Evolutionary conservation across 2,113 vertebrate species (phyloP).

Genomic region (Phyllostomus hastatus): DNA sequence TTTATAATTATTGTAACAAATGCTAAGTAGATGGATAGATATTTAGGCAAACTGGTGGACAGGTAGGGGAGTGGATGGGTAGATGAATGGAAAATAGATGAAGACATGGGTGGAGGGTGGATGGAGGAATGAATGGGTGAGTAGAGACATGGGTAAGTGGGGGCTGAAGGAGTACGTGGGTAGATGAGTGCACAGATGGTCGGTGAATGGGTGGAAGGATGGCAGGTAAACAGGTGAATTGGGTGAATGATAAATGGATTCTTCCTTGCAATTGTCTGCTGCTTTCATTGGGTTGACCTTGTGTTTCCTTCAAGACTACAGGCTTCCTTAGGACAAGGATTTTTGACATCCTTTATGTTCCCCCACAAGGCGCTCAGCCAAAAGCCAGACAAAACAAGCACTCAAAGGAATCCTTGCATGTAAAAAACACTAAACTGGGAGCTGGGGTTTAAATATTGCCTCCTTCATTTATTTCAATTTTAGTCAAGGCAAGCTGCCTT

Average conservation of each 20-base stretch:
- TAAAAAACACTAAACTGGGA: background rate
- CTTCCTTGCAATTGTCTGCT: background rate
- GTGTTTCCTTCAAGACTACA: background rate
- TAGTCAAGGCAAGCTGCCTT: background rate
- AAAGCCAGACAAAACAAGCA: background rate
- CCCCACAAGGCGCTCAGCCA: background rate
- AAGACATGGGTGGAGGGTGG: too few relatives aligned
- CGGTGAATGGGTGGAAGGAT: background rate
- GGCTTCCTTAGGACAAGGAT: background rate
- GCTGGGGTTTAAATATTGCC: background rate
- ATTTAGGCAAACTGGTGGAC: background rate
- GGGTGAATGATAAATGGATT: background rate
- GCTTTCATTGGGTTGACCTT: background rate
- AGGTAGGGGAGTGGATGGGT: background rate
- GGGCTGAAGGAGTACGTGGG: too few relatives aligned
- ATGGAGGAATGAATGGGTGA: background rate
- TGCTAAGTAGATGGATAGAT: background rate
- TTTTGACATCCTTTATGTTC: background rate
- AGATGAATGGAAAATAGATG: background rate
- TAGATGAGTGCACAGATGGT: background rate
- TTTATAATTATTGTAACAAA: background rate
- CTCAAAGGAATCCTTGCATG: background rate
- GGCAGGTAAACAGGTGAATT: background rate
- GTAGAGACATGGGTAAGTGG: background rate
- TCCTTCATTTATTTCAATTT: background rate